phyloP scores from a whole-genome alignment of 2,888 invertebrate species.

The Dicyrtoma fusca region DNA sequence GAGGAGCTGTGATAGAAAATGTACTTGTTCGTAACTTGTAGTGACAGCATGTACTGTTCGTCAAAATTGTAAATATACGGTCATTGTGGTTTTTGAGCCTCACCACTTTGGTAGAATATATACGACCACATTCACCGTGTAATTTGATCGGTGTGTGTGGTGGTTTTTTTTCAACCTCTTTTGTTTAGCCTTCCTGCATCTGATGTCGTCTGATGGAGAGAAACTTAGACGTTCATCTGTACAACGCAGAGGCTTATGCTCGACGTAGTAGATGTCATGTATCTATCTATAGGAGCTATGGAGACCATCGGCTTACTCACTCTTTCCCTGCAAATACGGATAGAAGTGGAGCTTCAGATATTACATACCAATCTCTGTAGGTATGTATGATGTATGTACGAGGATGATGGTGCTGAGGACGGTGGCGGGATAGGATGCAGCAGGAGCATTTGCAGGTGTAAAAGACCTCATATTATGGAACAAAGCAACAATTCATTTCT shows the following conservation, averaged over 20 bases:
- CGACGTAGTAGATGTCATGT: too few species aligned
- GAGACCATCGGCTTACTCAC: neutral
- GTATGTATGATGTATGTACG: too few species aligned
- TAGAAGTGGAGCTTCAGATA: neutral
- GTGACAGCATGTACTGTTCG: too few species aligned
- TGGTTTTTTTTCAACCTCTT: slow-evolving; percentile 15
- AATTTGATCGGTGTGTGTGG: slow-evolving; percentile 33
- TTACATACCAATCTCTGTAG: neutral
- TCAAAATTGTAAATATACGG: slow-evolving; percentile 13
- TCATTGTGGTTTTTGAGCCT: slow-evolving; percentile 34
- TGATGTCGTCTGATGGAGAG: neutral
- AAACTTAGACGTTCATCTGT: too few species aligned
- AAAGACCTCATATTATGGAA: slow-evolving; percentile 29
- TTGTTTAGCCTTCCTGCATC: slow-evolving; percentile 1
- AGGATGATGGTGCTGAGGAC: neutral
- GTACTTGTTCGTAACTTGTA: too few species aligned
- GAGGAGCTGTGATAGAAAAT: too few species aligned
- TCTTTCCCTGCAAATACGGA: neutral
- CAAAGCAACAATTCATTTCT: slow-evolving; percentile 32
- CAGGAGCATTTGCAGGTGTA: slow-evolving; percentile 24
- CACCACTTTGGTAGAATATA: slow-evolving; percentile 26
- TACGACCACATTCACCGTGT: slow-evolving; percentile 29
- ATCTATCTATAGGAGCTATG: too few species aligned
- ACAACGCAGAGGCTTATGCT: too few species aligned
- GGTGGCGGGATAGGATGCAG: slow-evolving; percentile 3